These are phyloP conservation scores for Callipepla squamata DNA, from an alignment of 2,113 vertebrate genomes.

Conservation along the genomic window DNA sequence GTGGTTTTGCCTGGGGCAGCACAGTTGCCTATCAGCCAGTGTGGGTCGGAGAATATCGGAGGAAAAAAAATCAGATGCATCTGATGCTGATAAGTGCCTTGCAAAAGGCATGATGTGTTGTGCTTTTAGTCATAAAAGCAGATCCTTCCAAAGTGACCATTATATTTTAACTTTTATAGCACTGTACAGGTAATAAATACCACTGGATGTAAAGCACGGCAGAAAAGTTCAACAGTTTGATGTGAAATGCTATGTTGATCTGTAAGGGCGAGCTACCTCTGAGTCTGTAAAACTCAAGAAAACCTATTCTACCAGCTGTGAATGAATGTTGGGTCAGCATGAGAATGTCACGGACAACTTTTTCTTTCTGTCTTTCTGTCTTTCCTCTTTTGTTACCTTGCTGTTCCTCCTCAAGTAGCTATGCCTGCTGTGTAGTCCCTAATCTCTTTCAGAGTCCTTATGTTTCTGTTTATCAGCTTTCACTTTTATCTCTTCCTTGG, in stretches of 20 bases:
- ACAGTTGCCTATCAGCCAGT: background rate
- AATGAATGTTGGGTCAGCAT: background rate
- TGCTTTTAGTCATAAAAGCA: background rate
- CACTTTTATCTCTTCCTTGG: slow-evolving; percentile 4
- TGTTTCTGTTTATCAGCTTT: slow-evolving; percentile 30
- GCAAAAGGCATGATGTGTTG: background rate
- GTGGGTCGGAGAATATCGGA: background rate
- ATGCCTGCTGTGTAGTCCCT: background rate
- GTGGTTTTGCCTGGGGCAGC: background rate
- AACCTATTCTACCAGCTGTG: background rate
- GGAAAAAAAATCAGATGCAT: background rate
- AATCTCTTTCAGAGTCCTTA: background rate
- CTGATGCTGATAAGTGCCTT: background rate
- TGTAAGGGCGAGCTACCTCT: background rate
- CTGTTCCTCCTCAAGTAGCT: background rate
- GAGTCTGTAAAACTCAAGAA: background rate
- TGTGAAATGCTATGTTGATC: slow-evolving; percentile 2
- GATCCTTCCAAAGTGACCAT: background rate
- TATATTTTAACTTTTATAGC: slow-evolving; percentile 8
- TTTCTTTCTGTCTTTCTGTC: background rate
- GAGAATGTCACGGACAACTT: background rate
- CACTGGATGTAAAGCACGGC: background rate
- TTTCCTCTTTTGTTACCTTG: background rate
- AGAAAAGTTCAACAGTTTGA: background rate
- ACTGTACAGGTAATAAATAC: background rate